Evolutionary conservation across 2,797 vertebrate genomes (phyloP), one percentile per base, ranked within the genome.

Genomic region (Channallabes apus): DNA sequence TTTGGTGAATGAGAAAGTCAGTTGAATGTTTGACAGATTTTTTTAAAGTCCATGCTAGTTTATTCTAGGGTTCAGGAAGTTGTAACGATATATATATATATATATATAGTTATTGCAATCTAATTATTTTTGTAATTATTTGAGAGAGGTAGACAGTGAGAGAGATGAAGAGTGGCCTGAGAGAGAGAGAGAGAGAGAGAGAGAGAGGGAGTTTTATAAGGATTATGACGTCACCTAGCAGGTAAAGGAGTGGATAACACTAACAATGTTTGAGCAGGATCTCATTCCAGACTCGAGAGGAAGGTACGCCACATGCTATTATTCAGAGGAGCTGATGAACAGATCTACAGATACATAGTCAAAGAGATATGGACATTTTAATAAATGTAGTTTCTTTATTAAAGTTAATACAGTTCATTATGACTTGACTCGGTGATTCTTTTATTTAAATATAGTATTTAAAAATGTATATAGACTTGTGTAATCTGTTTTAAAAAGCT

Each of bases 331-430:
- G 54, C 4, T 11, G 72, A 75, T 29, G 72, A 54, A 73, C 41
- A 73, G 71, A 73, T 56, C 46, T 5, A 76, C 15, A 56, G 14
- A 29, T 18, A 76, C 51, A 76, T 1, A 8, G 3, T 76, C 20
- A 11, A 75, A 27, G 22, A 20, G 12, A 61, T 35, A 18, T 2
- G 24, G 22, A 78, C 14, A 32, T 35, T 78, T 61, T 59, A 78
- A 78, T 78, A 78, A 38, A 24, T 61, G 18, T 61, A 24, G 29
- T 59, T 59, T 77, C 41, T 77, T 77, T 61, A 77, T 59, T 77
- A 32, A 77, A 77, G 35, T 35, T 22, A 59, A 17, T 32, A 77
- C 75, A 61, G 5, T 38, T 24, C n/a, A 0, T 61, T 59, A 77
- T 77, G 12, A 77, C 56, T 59, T 29, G 75, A 35, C 15, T 78